phyloP scores from a whole-genome alignment of 2,888 invertebrate genomes.

The Carcina quercana region DNA sequence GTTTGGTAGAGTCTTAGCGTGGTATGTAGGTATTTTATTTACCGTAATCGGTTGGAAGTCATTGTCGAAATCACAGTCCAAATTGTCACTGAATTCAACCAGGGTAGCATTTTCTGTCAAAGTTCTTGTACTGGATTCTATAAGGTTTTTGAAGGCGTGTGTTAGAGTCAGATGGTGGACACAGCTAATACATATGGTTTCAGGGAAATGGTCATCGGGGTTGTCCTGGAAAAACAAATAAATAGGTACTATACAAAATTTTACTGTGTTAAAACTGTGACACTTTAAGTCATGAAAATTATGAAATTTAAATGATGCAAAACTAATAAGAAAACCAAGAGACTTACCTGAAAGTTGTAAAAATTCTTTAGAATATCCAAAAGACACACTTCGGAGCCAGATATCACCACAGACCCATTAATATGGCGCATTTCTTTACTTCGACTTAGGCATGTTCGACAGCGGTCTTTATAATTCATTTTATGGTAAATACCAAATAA shows the following conservation, averaged over 20 bases:
- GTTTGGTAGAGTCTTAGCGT: conserved; percentile 20
- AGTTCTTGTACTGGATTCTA: conserved; percentile 48
- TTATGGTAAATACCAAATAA: conserved; percentile 4
- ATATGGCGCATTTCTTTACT: conserved; percentile 54
- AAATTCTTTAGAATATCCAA: conserved; percentile 54
- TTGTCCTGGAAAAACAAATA: conserved; percentile 28
- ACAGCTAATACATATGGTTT: conserved; percentile 57
- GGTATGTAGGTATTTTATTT: conserved; percentile 8
- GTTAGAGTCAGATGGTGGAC: conserved; percentile 61
- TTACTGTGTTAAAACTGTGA: not conserved
- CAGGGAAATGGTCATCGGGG: conserved; percentile 39
- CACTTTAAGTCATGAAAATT: not conserved
- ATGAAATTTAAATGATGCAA: no score
- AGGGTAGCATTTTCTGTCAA: conserved; percentile 28
- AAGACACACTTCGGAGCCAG: conserved; percentile 44
- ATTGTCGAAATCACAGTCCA: conserved; percentile 39
- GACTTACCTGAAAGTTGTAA: conserved; percentile 51
- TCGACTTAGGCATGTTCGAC: conserved; percentile 53
- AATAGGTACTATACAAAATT: not conserved
- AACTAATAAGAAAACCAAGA: not conserved
- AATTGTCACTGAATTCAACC: conserved; percentile 31
- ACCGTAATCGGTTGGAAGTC: conserved; percentile 10
- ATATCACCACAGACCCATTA: conserved; percentile 40
- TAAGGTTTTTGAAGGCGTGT: conserved; percentile 60
- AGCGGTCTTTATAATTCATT: conserved; percentile 49